Evolutionary conservation across 1,140 invertebrate species (phyloP), one percentile per base, ranked within the genome.

Genomic region (Bombus affinis): DNA sequence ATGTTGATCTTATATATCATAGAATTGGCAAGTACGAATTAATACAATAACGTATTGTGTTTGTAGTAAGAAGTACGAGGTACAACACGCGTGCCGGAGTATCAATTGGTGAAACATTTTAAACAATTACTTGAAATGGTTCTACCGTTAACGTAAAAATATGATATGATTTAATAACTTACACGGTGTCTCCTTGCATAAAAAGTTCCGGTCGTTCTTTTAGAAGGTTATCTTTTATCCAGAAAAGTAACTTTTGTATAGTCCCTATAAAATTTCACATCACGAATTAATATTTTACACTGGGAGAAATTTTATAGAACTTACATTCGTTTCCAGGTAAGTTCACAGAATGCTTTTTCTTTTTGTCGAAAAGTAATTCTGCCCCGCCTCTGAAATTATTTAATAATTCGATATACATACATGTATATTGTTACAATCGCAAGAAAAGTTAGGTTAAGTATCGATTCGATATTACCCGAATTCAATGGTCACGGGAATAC

Each of bases 161-260:
- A 59, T 57, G 3, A 15, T 22, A 66, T 15, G 12, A 44, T 74
- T 39, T 71, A 35, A 22, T 25, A 71, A 96, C 97, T 96, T 96
- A 98, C 96, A 98, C 97, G 12, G 97, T 96, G 59, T 97, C 96
- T 83, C 96, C 97, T 95, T 98, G 97, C 62, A 99, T 93, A 94
- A 99, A 99, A n/a, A 99, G 95, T 93, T 99, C 98, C 22, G 97
- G 97, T 87, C 98, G 96, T 93, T 99, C 98, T 81, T 96, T 97
- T 57, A 99, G 93, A 76, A 99, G 94, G 94, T 99, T 98, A 85
- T 98, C 97, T 92, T 97, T 97, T 57, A 99, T 96, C 98, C 98
- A 99, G 5, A 96, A 91, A 1, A 99, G 94, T 35, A 99, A 94
- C 68, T 96, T 95, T 81, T 95, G 95, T 78, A 99, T 96, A 1